Base-by-base conservation (phyloP, 2,113 vertebrate species). In the Peromyscus leucopus region DNA sequence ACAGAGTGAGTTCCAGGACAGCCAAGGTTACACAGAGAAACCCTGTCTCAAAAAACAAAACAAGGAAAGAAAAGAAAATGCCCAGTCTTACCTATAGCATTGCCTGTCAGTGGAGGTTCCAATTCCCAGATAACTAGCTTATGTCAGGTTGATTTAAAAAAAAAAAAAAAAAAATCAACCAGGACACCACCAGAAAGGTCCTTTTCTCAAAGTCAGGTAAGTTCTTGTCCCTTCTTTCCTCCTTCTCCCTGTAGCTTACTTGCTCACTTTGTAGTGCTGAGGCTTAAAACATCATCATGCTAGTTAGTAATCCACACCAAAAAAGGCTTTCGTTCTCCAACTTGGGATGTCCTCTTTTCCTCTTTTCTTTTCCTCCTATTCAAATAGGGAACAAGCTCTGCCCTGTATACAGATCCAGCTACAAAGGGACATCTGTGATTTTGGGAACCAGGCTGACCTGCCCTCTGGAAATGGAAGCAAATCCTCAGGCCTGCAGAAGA, bases 351-450 rank as follows among this genome's bases (percentile, higher is more conserved):
- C 0, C 46, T 89, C 0, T 26, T 78, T 9, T 36, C 13, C 51
- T 78, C 8, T 7, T 2, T 39, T 46, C 7, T 86, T 9, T 28
- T 3, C 39, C 84, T 83, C 88, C 59, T 94, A 13, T 97, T 97
- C 95, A 89, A 97, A 96, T 98, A 99, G 99, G 98, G 99, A 99
- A 92, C 99, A 99, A 97, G 98, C 99, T 94, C 98, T 99, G 98
- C 99, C 99, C 65, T 99, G 99, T 86, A 99, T 99, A 97, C 99
- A 99, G 98, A 99, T 99, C 94, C 99, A 99, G 98, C 97, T 99
- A 33, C 99, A 99, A 97, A 99, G 99, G 36, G 99, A 99, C 86
- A 98, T 98, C 90, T 98, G 99, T 3, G 99, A 99, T 79, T 99
- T 99, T 51, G 98, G 99, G 82, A 98, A 97, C 94, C 99, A 99